A percentile compares a stretch with the other conserved stretches of the same genome.
These are phyloP conservation scores for Tenthredo scrophulariae DNA, from an alignment of 2,888 invertebrate genomes.

Conservation along the genomic window DNA sequence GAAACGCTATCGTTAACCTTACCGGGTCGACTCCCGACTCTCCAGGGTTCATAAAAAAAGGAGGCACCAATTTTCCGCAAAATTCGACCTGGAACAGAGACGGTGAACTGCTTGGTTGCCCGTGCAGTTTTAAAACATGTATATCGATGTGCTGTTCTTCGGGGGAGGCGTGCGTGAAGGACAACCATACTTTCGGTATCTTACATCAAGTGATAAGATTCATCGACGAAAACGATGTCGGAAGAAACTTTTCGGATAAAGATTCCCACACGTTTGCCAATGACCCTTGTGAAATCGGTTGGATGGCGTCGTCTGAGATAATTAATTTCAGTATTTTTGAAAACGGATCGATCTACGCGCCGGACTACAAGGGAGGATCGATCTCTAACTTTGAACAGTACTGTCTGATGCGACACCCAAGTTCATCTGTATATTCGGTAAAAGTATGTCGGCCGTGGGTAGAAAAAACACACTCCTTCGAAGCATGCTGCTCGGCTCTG, in stretches of 20 bases:
- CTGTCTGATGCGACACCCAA: not conserved
- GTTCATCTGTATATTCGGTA: not conserved
- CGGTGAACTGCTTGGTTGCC: not conserved
- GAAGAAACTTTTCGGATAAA: not conserved
- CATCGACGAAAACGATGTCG: not conserved
- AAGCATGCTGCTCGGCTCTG: not conserved
- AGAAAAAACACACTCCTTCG: not conserved
- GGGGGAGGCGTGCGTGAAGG: not conserved
- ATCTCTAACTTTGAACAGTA: slow-evolving; percentile 6
- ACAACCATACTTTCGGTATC: not conserved
- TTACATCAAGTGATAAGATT: not conserved
- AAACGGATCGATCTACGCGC: slow-evolving; percentile 8
- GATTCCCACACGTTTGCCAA: not conserved
- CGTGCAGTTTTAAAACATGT: not conserved
- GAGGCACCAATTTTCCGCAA: not conserved
- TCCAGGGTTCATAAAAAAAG: not conserved
- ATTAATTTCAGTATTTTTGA: not conserved
- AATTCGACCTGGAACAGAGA: not conserved
- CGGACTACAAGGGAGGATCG: not conserved
- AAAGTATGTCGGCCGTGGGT: not conserved
- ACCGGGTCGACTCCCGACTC: not conserved
- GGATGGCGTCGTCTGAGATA: not conserved
- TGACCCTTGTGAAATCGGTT: not conserved
- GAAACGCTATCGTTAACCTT: not conserved
- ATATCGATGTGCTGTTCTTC: not conserved